Percentiles rank a stretch among this genome's conserved stretches.
These are phyloP conservation scores for Drosophila longiperda DNA, from an alignment of 2,888 invertebrate genomes.

Conservation along the genomic window DNA sequence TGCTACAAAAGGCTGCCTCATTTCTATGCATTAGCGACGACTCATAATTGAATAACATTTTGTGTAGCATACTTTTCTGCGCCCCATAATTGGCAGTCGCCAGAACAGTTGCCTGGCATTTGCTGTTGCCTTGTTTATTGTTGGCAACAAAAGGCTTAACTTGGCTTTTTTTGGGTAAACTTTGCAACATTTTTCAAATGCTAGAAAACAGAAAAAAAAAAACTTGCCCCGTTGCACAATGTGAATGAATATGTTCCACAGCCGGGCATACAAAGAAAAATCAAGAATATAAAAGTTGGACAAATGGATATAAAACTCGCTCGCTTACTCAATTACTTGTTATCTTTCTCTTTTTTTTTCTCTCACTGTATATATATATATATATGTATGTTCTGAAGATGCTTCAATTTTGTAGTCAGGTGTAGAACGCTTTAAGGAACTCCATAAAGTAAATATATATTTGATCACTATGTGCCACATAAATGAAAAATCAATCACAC, in stretches of 20 bases:
- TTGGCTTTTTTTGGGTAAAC: constrained; percentile 42
- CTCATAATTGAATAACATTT: constrained; percentile 68
- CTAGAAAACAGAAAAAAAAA: constrained; percentile 3
- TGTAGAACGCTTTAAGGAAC: neutral
- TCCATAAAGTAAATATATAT: neutral
- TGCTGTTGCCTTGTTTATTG: constrained; percentile 23
- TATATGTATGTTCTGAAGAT: too few relatives aligned
- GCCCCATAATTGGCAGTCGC: constrained; percentile 56
- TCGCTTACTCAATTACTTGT: constrained; percentile 5
- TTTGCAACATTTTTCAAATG: constrained; percentile 49
- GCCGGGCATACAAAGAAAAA: constrained; percentile 49
- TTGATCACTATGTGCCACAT: neutral
- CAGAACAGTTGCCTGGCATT: constrained; percentile 5
- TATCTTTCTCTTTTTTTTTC: too few relatives aligned
- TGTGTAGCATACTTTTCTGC: constrained; percentile 55
- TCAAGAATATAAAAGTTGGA: constrained; percentile 69
- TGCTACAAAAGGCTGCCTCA: neutral
- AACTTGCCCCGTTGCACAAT: constrained; percentile 9
- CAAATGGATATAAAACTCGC: too few relatives aligned
- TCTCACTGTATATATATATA: neutral
- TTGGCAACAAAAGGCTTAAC: constrained; percentile 69
- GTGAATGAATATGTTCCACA: constrained; percentile 33
- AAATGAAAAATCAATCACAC: neutral
- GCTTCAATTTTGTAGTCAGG: neutral
- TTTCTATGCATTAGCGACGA: constrained; percentile 27